Conservation (phyloP, 1,140 invertebrate species). For the Bradynema listronoti region DNA sequence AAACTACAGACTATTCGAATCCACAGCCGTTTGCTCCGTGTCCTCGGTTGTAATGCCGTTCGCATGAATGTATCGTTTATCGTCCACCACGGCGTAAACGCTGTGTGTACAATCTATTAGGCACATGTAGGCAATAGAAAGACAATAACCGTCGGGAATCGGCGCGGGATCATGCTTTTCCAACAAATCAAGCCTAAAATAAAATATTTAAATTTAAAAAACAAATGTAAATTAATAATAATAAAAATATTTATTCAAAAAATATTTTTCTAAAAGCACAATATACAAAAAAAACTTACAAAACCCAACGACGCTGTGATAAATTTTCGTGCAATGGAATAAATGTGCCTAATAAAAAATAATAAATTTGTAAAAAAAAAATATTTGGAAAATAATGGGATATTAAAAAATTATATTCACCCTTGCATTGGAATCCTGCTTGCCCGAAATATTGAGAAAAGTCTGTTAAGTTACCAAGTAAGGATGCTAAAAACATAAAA, state of each 20-base stretch:
- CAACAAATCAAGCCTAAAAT: constrained; percentile 78
- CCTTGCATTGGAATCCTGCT: constrained; percentile 34
- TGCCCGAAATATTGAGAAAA: too few species aligned
- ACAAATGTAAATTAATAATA: too few species aligned
- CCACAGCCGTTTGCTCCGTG: not conserved
- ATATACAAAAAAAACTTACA: constrained; percentile 24
- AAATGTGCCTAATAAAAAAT: constrained; percentile 26
- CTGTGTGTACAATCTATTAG: constrained; percentile 70
- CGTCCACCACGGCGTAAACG: constrained; percentile 47
- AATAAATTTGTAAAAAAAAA: constrained; percentile 23
- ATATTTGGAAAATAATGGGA: not conserved
- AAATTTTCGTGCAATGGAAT: constrained; percentile 42
- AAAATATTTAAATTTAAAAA: too few species aligned
- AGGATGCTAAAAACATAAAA: not conserved
- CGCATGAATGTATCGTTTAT: constrained; percentile 18
- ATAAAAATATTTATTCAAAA: too few species aligned
- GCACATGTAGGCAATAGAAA: constrained; percentile 85
- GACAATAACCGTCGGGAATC: constrained; percentile 86
- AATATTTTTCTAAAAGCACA: too few species aligned
- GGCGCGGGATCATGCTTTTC: constrained; percentile 86
- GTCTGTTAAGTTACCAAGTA: too few species aligned
- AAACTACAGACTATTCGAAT: constrained; percentile 7
- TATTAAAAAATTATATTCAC: not conserved
- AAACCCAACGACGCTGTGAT: constrained; percentile 32
- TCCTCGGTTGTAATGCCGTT: constrained; percentile 3